Evolutionary conservation across 2,113 vertebrate genomes (phyloP).

Genomic region (Gadus macrocephalus): DNA sequence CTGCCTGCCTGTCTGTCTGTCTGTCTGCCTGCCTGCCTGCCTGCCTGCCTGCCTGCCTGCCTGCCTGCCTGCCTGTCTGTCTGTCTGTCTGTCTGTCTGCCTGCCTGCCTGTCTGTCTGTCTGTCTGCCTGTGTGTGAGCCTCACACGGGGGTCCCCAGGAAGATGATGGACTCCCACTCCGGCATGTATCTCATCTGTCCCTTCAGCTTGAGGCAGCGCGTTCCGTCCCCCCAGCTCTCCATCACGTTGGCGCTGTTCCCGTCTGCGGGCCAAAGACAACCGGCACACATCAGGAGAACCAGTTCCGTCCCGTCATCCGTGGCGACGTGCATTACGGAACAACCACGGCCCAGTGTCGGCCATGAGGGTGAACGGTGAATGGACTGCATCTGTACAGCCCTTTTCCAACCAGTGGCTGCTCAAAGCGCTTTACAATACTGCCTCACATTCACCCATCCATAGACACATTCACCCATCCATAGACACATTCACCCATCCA

Average conservation of each 20-base stretch:
- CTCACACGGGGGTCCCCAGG: conserved; percentile 70
- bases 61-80: background rate
- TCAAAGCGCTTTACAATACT: no score
- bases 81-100: background rate
- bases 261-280: conserved; percentile 38
- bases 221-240: conserved; percentile 72
- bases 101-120: no score
- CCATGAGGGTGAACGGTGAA: background rate
- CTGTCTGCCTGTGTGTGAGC: conserved; percentile 18
- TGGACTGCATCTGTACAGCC: no score
- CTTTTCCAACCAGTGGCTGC: no score
- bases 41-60: background rate
- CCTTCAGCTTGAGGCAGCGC: conserved; percentile 69
- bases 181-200: conserved; percentile 77
- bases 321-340: no score
- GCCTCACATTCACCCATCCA: no score
- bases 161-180: conserved; percentile 78
- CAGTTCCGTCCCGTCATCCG: no score
- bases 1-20: no score
- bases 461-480: no score
- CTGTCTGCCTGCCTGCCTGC: no score
- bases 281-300: background rate
- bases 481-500: no score
- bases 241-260: conserved; percentile 70
- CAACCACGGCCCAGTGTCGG: no score